These are phyloP conservation scores for Chrysogorgia sp. DNA, from an alignment of 92 coral and sea anemone genomes.

Conservation along the genomic window DNA sequence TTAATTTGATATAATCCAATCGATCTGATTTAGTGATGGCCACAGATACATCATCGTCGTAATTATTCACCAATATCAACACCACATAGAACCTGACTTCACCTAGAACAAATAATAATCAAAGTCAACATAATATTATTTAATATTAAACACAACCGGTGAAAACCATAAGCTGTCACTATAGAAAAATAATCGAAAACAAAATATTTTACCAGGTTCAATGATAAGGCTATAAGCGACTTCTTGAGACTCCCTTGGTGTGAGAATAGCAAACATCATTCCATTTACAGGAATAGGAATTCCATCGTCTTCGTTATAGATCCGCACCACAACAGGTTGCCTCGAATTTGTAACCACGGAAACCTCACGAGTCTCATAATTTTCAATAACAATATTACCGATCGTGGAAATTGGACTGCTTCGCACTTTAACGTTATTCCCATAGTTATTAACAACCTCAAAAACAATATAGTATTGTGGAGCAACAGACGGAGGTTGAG, in stretches of 20 bases:
- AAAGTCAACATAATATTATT: no score
- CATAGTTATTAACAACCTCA: background rate
- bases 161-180: background rate
- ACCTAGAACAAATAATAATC: background rate
- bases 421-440: background rate
- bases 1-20: background rate
- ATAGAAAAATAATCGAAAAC: background rate
- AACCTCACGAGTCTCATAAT: background rate
- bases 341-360: background rate
- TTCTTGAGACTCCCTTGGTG: background rate
- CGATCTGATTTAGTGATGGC: background rate
- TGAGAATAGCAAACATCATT: background rate
- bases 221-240: background rate
- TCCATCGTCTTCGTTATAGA: slow-evolving; percentile 28
- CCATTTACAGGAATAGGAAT: slow-evolving; percentile 19
- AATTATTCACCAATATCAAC: slow-evolving; percentile 19
- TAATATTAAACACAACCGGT: no score
- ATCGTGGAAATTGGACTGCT: background rate
- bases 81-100: slow-evolving; percentile 12
- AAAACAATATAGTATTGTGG: background rate
- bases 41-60: slow-evolving; percentile 9
- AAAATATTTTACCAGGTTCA: slow-evolving; percentile 2
- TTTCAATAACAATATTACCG: background rate
- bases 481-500: no score
- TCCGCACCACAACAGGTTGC: background rate